These are phyloP conservation scores for Podocnemis expansa DNA, from an alignment of 2,113 vertebrate genomes.

Conservation along the genomic window DNA sequence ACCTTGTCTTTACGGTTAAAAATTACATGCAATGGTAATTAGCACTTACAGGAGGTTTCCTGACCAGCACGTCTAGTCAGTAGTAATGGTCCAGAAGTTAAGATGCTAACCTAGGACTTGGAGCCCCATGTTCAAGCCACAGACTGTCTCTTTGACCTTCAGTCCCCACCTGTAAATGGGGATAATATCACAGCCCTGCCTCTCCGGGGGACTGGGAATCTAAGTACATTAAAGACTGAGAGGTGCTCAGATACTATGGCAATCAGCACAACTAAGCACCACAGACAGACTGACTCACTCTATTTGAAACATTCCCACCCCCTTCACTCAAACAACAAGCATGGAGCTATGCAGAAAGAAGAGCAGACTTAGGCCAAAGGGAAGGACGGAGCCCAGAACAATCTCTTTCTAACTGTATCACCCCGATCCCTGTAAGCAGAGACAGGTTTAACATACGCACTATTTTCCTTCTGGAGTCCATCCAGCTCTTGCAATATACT, in stretches of 20 bases:
- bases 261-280: conserved; percentile 20
- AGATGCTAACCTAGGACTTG: conserved; percentile 65
- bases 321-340: conserved; percentile 12
- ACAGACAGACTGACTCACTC: conserved; percentile 32
- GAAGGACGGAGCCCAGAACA: conserved; percentile 11
- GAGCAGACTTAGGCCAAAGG: conserved; percentile 57
- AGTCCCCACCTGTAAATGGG: conserved; percentile 71
- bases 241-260: conserved; percentile 39
- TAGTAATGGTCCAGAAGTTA: conserved; percentile 67
- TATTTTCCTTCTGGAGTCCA: conserved; percentile 88
- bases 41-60: conserved; percentile 72
- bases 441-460: conserved; percentile 80
- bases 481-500: conserved; percentile 87
- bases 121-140: conserved; percentile 66
- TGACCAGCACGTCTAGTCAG: conserved; percentile 72
- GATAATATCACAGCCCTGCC: conserved; percentile 65
- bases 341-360: conserved; percentile 34
- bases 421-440: conserved; percentile 54
- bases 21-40: conserved; percentile 67
- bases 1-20: conserved; percentile 65
- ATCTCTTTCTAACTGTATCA: conserved; percentile 38
- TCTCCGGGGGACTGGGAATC: conserved; percentile 61
- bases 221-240: conserved; percentile 48
- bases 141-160: conserved; percentile 66
- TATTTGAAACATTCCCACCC: not conserved